These are phyloP conservation scores for Cottus gobio DNA, from an alignment of 2,113 vertebrate genomes.

Conservation along the genomic window DNA sequence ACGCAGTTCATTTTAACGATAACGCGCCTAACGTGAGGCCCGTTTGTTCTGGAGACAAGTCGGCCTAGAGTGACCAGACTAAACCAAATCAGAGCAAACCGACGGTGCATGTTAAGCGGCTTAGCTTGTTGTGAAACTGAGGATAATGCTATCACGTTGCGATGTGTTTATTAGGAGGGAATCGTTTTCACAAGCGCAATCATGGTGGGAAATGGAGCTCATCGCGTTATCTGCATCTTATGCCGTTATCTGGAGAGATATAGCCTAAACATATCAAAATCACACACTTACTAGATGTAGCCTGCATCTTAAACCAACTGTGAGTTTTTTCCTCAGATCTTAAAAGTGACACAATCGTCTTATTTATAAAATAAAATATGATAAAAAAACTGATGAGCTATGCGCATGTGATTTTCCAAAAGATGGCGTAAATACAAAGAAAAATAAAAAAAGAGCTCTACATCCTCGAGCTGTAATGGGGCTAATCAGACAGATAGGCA, in stretches of 20 bases:
- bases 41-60: background rate
- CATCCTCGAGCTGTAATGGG: conserved; percentile 31
- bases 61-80: conserved; percentile 24
- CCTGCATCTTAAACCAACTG: background rate
- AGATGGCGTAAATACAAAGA: conserved; percentile 5
- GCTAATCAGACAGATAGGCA: conserved; percentile 78
- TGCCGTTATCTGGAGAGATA: background rate
- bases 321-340: background rate
- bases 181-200: conserved; percentile 20
- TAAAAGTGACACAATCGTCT: background rate
- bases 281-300: background rate
- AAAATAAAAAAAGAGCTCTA: background rate
- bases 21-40: conserved; percentile 35
- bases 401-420: background rate
- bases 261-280: background rate
- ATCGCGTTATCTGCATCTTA: conserved; percentile 6
- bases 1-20: conserved; percentile 27
- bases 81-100: conserved; percentile 23
- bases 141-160: conserved; percentile 36
- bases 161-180: conserved; percentile 47
- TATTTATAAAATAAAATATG: background rate
- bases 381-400: background rate
- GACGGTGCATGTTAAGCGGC: conserved; percentile 32
- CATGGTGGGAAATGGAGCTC: background rate
- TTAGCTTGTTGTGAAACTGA: conserved; percentile 35